Evolutionary conservation across 2,113 vertebrate species (phyloP).

Genomic region (Gallinago jamesoni): DNA sequence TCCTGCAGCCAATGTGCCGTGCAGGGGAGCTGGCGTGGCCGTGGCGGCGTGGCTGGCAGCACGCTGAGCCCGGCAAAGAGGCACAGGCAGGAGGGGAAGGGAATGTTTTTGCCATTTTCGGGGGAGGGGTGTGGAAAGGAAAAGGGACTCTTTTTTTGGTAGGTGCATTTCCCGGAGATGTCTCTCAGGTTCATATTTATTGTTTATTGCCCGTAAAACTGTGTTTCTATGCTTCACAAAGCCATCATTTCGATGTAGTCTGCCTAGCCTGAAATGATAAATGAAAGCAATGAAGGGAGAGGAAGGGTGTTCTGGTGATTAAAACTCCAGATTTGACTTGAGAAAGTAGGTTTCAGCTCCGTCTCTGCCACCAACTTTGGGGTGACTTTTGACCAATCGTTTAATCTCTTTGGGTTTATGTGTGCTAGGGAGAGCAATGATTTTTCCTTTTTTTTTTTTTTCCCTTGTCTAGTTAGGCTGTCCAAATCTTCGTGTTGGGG

Average conservation of each 20-base stretch:
- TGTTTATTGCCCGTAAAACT: conserved; percentile 68
- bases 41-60: not conserved
- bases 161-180: not conserved
- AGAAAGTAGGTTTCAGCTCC: conserved; percentile 31
- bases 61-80: not conserved
- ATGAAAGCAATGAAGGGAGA: conserved; percentile 55
- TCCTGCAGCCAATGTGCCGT: not conserved
- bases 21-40: not conserved
- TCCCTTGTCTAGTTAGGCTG: not conserved
- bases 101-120: not conserved
- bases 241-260: conserved; percentile 51
- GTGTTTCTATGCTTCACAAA: conserved; percentile 66
- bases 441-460: not conserved
- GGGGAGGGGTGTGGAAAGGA: too few species aligned
- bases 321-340: conserved; percentile 33
- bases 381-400: not conserved
- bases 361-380: conserved; percentile 13
- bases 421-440: not conserved
- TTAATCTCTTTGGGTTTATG: not conserved
- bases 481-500: not conserved
- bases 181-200: conserved; percentile 62
- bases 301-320: conserved; percentile 53
- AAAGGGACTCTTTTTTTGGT: not conserved
- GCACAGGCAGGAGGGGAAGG: not conserved
- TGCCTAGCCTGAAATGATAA: conserved; percentile 62